Evolutionary conservation across 2,888 invertebrate genomes (phyloP).

Genomic region (Agriotes lineatus): DNA sequence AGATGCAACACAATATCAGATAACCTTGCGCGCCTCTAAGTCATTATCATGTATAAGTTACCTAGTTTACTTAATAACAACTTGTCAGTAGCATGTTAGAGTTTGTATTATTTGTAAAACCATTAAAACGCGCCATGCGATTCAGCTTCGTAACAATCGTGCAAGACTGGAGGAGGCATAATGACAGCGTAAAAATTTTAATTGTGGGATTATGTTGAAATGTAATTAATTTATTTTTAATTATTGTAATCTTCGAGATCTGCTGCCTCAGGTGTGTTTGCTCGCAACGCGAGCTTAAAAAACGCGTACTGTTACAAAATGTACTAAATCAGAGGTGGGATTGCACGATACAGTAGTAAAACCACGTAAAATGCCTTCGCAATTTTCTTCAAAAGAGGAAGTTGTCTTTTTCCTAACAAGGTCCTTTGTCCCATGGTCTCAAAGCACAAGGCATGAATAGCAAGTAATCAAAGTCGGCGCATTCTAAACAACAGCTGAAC

Average conservation of each 20-base stretch:
- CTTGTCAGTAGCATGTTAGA: conserved; percentile 38
- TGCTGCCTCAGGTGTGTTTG: not conserved
- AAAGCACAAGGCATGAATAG: conserved; percentile 39
- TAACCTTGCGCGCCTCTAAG: conserved; percentile 39
- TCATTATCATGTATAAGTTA: conserved; percentile 44
- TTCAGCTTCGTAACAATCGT: conserved; percentile 3
- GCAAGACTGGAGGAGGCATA: conserved; percentile 10
- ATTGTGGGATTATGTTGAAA: conserved; percentile 22
- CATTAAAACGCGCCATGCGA: conserved; percentile 27
- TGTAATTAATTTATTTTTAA: conserved; percentile 38
- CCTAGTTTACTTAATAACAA: conserved; percentile 42
- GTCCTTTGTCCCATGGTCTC: conserved; percentile 30
- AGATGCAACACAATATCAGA: conserved; percentile 42
- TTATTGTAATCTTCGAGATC: conserved; percentile 9
- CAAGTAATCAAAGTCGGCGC: conserved; percentile 38
- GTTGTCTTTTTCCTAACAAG: conserved; percentile 35
- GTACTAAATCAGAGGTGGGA: not conserved
- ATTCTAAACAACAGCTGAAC: conserved; percentile 29
- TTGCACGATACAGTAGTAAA: not conserved
- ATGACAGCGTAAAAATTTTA: conserved; percentile 31
- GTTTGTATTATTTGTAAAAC: conserved; percentile 37
- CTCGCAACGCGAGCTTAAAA: no score
- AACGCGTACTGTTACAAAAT: not conserved
- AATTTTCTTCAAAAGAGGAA: conserved; percentile 21
- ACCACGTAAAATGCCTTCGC: not conserved